These are phyloP conservation scores for Malaclemys terrapin DNA, from an alignment of 2,113 vertebrate genomes.

Conservation along the genomic window DNA sequence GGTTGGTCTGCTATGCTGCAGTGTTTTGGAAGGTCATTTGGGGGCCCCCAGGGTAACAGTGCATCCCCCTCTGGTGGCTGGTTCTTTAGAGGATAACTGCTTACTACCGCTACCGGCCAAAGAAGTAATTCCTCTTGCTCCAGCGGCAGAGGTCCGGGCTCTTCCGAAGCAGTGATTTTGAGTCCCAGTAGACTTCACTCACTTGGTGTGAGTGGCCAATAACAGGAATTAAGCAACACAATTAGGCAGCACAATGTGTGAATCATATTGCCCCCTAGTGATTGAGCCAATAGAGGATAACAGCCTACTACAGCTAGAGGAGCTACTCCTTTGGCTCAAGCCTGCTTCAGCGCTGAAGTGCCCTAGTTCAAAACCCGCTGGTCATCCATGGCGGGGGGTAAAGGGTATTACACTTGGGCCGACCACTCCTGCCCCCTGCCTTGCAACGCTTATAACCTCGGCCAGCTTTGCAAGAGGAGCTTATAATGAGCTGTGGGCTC, in stretches of 20 bases:
- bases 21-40: neutral
- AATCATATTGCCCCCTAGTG: neutral
- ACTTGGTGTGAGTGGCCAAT: neutral
- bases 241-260: neutral
- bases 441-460: too few species aligned
- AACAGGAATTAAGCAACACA: neutral
- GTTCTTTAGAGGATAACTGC: neutral
- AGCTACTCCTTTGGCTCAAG: too few species aligned
- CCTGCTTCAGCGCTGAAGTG: too few species aligned
- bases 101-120: neutral
- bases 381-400: too few species aligned
- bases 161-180: neutral
- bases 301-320: neutral
- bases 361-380: too few species aligned
- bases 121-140: neutral
- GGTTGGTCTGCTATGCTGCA: neutral
- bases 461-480: too few species aligned
- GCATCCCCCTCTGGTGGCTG: neutral
- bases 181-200: neutral
- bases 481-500: too few species aligned
- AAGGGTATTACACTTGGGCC: too few species aligned
- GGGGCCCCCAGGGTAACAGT: neutral
- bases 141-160: neutral
- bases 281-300: neutral
- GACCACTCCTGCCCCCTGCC: too few species aligned